Evolutionary conservation across 2,113 vertebrate genomes (phyloP).

Genomic region (Rhodinocichla rosea): DNA sequence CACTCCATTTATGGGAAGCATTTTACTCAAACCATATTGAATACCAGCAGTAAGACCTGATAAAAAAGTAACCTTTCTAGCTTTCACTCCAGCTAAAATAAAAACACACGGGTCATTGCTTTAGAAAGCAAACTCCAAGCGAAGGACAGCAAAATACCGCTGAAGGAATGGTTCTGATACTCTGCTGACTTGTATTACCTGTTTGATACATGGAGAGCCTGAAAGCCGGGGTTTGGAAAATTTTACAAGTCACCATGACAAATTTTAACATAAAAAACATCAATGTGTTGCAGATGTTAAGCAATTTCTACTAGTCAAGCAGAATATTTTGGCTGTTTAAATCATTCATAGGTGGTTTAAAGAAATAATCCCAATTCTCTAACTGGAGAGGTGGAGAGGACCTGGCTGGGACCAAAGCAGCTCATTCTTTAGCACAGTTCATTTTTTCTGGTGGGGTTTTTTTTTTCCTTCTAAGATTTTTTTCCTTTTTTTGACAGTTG

Average conservation of each 20-base stretch:
- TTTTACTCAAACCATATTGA: neutral
- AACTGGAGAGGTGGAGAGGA: neutral
- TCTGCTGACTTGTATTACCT: neutral
- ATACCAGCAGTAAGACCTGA: neutral
- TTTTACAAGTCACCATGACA: neutral
- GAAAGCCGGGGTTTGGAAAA: neutral
- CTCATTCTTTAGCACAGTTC: neutral
- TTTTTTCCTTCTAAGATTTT: neutral
- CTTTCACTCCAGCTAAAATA: neutral
- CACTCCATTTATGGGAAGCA: neutral
- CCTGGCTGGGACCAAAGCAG: neutral
- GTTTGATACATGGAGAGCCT: neutral
- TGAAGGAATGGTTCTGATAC: neutral
- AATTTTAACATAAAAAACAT: neutral
- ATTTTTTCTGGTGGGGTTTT: neutral
- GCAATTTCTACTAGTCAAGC: neutral
- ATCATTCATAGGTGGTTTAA: neutral
- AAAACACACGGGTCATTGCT: fast-evolving
- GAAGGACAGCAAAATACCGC: neutral
- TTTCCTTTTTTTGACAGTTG: neutral
- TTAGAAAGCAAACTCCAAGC: neutral
- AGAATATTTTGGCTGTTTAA: neutral
- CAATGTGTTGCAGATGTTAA: neutral
- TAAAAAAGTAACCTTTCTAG: neutral
- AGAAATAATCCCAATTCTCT: neutral